Base-by-base conservation (phyloP, 2,888 invertebrate genomes). In the Trissolcus brochymenae region DNA sequence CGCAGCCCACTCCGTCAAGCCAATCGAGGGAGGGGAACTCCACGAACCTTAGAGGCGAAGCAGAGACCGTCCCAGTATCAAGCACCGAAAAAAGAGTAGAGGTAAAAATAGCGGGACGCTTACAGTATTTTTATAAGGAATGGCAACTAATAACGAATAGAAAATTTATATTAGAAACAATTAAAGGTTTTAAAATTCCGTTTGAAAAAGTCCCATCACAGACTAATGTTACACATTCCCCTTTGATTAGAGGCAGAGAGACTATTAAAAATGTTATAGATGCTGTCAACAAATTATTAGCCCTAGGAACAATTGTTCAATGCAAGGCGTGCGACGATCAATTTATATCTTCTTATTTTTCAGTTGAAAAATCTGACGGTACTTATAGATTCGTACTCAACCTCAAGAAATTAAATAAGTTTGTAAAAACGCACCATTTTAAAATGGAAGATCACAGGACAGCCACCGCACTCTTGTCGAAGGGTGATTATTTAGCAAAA, bases 321-420 rank as follows among this genome's bases (percentile, higher is more conserved):
- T 55, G 29, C 11, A n/a, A 13, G 1, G 29, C 29, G 29, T 25
- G 1, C 29, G 13, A 17, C 16, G 56, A 17, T 55, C 78, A 78
- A 53, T 72, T 67, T 50, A 4, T 79, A 1, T 76, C 79, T 2
- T 11, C 61, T 0, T 66, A 60, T 60, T 72, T 72, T 55, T 11
- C 62, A 6, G 62, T 54, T 0, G 50, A 35, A 2, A 76, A 79
- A 56, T 11, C 61, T 11, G 70, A 79, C 29, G 59, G 57, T 25
- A 9, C 25, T 40, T 40, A 53, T 49, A 73, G 67, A 25, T 78
- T 79, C n/a, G 78, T 80, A 16, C 53, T 80, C 14, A 79, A 82
- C 56, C 71, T 82, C 14, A 73, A 77, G 55, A 68, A 73, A 4
- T 59, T 80, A 16, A 76, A 79, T 40, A 49, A 56, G 6, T 77